Conservation (phyloP, 2,797 vertebrate genomes). For the Enteromius argenteus region DNA sequence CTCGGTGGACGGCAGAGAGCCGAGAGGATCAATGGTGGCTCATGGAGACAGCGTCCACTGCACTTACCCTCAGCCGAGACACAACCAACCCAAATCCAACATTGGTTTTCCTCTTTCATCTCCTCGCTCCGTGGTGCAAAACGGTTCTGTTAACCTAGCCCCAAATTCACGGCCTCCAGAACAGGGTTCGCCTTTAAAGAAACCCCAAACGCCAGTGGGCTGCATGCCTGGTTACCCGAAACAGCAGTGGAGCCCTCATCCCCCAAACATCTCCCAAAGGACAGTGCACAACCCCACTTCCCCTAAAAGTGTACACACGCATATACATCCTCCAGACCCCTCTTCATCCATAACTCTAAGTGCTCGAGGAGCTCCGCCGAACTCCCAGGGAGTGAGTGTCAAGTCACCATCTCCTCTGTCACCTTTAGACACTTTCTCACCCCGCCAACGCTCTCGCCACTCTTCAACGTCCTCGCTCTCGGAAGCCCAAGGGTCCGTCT, state of each 20-base stretch:
- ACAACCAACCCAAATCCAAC: constrained; percentile 68
- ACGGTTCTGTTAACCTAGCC: constrained; percentile 78
- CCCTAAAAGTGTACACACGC: constrained; percentile 70
- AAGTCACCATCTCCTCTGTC: constrained; percentile 79
- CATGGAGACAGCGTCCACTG: constrained; percentile 75
- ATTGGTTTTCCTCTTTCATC: constrained; percentile 76
- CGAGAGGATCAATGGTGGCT: constrained; percentile 67
- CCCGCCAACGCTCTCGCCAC: constrained; percentile 81
- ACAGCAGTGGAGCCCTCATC: constrained; percentile 65
- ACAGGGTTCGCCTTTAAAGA: constrained; percentile 58
- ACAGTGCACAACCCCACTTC: constrained; percentile 73
- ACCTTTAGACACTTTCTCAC: constrained; percentile 69
- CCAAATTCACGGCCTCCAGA: constrained; percentile 66
- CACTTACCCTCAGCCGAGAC: constrained; percentile 77
- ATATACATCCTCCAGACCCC: constrained; percentile 68
- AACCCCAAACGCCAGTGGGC: constrained; percentile 61
- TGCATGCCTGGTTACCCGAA: constrained; percentile 57
- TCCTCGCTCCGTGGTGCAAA: constrained; percentile 78
- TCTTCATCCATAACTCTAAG: constrained; percentile 70
- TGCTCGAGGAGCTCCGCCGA: constrained; percentile 67
- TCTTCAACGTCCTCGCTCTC: constrained; percentile 82
- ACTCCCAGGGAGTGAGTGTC: constrained; percentile 74
- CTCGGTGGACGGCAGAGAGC: constrained; percentile 59
- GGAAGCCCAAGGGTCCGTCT: constrained; percentile 72
- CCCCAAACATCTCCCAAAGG: constrained; percentile 72